Evolutionary conservation across 2,113 vertebrate genomes (phyloP), one percentile per base, ranked within the genome.

Genomic region (Trematocara stigmaticum): DNA sequence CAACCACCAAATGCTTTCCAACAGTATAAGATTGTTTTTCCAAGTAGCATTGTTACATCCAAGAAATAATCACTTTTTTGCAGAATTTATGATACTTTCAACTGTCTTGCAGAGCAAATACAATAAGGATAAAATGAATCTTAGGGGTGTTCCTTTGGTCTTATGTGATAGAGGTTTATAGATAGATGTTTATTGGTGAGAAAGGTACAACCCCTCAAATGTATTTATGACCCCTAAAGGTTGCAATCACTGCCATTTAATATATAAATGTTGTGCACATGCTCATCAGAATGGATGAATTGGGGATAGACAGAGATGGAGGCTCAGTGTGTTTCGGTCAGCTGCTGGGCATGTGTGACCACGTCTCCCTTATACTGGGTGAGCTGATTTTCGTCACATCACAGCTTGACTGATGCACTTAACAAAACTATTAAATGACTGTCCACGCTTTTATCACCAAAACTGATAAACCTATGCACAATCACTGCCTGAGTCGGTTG

Each of bases 261-360:
- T 10, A 83, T n/a, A 11, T 7, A 35, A 9, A 9, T 79, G 2
- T 66, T 82, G 34, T 81, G 74, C 64, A 2, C 71, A 6, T 79
- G n/a, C 6, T 55, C n/a, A 56, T 38, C 74, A 98, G 98, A 89
- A 97, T 98, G 96, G 91, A 88, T 16, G 95, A 97, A 76, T 86
- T 98, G 89, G 94, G 92, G 7, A 96, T 98, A 10, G 91, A 95
- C 83, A 94, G 64, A 87, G 91, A 95, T 10, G 86, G 87, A 1
- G 96, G 96, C 15, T 95, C 96, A 0, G 96, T 98, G 86, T 97
- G 96, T 88, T 98, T 98, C 13, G 98, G 97, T 57, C 98, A 98
- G 95, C 96, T 98, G 84, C 94, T 98, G 87, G 98, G 98, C 26
- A 98, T 98, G 98, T 98, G 97, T 88, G 97, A 98, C 85, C 97